Base-by-base conservation (phyloP, 2,797 vertebrate species). In the Euthynnus affinis region DNA sequence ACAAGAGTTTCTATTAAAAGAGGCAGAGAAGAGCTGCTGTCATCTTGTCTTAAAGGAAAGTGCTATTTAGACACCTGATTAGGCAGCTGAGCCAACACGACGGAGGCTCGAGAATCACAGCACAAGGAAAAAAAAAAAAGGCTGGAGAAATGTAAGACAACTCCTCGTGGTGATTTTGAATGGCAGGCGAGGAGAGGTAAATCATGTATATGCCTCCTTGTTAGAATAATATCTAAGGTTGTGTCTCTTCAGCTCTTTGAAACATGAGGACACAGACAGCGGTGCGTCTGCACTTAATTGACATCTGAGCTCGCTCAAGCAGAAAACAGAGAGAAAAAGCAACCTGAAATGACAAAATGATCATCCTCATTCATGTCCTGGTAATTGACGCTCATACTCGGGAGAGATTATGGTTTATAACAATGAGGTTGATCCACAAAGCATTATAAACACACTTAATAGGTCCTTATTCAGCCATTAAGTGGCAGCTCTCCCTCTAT, bases 381-480 rank as follows among this genome's bases (percentile, higher is more conserved):
- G 76, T 87, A 90, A 91, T 83, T 87, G 78, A 83, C 71, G 72
- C 77, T 80, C 63, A 76, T 80, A 67, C 81, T 80, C 57, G 82
- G 65, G 78, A 76, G 67, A 79, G 71, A 88, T 84, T 88, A 82
- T 55, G 61, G 52, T 84, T 88, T 81, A 77, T 76, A 79, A 83
- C 67, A 79, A 83, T 51, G 69, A 69, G 25, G 52, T 34, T 83
- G 83, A 90, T 84, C 81, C 68, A 23, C 64, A 81, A 58, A 65
- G 78, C 64, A 79, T 85, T 87, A 85, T 87, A 86, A 90, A 89
- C 75, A 91, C 68, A 61, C 75, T 77, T 88, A 90, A 87, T 78
- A 40, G 74, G 59, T 71, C 80, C 85, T 86, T 62, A 79, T 75
- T 84, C 60, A 86, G 27, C 40, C 56, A 64, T 87, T 90, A 82